Evolutionary conservation across 2,113 vertebrate species (phyloP), one percentile per base, ranked within the genome.

Genomic region (Chaenogobius annularis): DNA sequence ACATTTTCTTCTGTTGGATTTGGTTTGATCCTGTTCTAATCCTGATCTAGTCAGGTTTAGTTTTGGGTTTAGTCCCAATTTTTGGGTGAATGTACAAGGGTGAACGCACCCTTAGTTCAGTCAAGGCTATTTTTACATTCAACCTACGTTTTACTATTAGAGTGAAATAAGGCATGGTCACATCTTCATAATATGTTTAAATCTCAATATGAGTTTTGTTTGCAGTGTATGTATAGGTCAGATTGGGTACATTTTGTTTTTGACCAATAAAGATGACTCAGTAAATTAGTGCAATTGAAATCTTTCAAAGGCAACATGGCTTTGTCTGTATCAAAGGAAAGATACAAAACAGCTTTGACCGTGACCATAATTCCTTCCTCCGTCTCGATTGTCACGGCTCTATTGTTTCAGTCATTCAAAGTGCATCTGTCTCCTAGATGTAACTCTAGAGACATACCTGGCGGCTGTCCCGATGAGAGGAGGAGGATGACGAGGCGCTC

Each of bases 391-490:
- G 48, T 54, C 66, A 64, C 50, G 4, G 63, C 69, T 75, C 40
- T 70, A 68, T 22, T 23, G 52, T 71, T 20, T 66, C 47, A 75
- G 58, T 54, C 19, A 72, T 40, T 72, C 23, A 65, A 37, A 75
- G 68, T 19, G 44, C 70, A 40, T 43, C 64, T 54, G 19, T 44
- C 37, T 19, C 68, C 31, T 20, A 0, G 70, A 74, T 70, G 70
- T 44, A 44, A 43, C 22, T 44, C 59, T 46, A n/a, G 46, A 68
- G 43, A 66, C 92, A 93, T 93, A 98, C 98, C 96, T 98, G 98
- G 77, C 95, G 94, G 87, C 95, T 96, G 80, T 99, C 97, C 50
- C 96, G 94, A 83, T 98, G 98, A 75, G 96, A 98, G 0, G 96
- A 97, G 0, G 94, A 93, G 0, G 97, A 97, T 14, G 95, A 97